Conservation (phyloP, 1,140 invertebrate species). For the Ceratina australensis region DNA sequence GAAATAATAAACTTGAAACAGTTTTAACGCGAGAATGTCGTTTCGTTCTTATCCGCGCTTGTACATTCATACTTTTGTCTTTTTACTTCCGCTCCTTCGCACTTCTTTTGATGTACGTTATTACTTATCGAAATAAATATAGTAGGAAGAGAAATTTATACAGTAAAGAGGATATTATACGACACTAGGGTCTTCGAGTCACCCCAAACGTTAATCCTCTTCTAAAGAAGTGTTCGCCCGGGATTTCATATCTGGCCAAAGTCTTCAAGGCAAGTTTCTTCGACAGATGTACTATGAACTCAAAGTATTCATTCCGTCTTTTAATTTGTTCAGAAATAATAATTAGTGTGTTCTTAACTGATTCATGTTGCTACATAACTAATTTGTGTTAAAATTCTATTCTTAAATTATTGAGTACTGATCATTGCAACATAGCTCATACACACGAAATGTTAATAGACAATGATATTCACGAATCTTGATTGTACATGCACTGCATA, state of each 20-base stretch:
- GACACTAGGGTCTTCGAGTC: slow-evolving; percentile 25
- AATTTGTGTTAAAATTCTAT: too few species aligned
- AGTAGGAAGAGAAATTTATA: slow-evolving; percentile 31
- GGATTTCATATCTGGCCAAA: slow-evolving; percentile 33
- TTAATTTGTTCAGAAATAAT: too few species aligned
- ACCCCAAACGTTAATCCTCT: slow-evolving; percentile 30
- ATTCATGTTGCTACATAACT: too few species aligned
- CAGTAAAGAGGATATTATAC: slow-evolving; percentile 44
- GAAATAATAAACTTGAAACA: slow-evolving; percentile 41
- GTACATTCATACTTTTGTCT: not conserved
- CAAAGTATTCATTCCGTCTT: not conserved
- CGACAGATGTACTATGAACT: not conserved
- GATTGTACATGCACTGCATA: not conserved
- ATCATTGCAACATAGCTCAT: too few species aligned
- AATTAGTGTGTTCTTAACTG: too few species aligned
- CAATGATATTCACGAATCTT: not conserved
- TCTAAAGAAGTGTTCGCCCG: slow-evolving; percentile 3
- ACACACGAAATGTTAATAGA: too few species aligned
- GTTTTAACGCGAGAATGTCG: slow-evolving; percentile 17
- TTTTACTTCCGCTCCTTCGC: too few species aligned
- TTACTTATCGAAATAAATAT: slow-evolving; percentile 57
- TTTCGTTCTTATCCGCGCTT: not conserved
- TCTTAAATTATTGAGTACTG: too few species aligned
- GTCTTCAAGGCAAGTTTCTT: slow-evolving; percentile 22
- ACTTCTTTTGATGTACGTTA: slow-evolving; percentile 19